Evolutionary conservation across 2,888 invertebrate species (phyloP).

Genomic region (Labia minor): DNA sequence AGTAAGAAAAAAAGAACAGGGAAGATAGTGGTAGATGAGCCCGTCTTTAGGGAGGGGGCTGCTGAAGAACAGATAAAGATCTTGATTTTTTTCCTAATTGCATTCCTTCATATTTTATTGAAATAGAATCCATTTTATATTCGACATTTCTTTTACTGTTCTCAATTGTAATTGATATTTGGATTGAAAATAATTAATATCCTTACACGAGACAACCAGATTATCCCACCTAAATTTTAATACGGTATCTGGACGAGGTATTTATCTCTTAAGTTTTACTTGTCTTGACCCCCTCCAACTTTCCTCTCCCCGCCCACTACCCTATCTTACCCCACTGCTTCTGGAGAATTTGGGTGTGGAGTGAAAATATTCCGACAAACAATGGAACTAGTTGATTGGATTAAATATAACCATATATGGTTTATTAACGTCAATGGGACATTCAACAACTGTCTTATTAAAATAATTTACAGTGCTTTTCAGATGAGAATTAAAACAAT

Average conservation of each 20-base stretch:
- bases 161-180: not conserved
- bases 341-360: not conserved
- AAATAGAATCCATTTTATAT: not conserved
- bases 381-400: not conserved
- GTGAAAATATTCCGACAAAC: not conserved
- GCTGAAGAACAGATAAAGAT: too few relatives aligned
- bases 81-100: not conserved
- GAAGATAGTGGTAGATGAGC: too few relatives aligned
- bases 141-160: not conserved
- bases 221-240: too few relatives aligned
- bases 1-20: not conserved
- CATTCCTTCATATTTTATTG: slow-evolving; percentile 13
- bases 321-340: too few relatives aligned
- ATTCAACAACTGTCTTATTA: too few relatives aligned
- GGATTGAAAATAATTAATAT: not conserved
- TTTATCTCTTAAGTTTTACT: too few relatives aligned
- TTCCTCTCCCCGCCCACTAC: too few relatives aligned
- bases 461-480: too few relatives aligned
- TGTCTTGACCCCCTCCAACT: too few relatives aligned
- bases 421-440: not conserved
- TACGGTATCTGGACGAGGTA: too few relatives aligned
- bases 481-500: too few relatives aligned
- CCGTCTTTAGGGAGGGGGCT: too few relatives aligned
- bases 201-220: not conserved
- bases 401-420: slow-evolving; percentile 1